Percentiles rank a stretch among this genome's conserved stretches.
Conservation (phyloP, 2,113 vertebrate species). For the Vulpes ferrilata region DNA sequence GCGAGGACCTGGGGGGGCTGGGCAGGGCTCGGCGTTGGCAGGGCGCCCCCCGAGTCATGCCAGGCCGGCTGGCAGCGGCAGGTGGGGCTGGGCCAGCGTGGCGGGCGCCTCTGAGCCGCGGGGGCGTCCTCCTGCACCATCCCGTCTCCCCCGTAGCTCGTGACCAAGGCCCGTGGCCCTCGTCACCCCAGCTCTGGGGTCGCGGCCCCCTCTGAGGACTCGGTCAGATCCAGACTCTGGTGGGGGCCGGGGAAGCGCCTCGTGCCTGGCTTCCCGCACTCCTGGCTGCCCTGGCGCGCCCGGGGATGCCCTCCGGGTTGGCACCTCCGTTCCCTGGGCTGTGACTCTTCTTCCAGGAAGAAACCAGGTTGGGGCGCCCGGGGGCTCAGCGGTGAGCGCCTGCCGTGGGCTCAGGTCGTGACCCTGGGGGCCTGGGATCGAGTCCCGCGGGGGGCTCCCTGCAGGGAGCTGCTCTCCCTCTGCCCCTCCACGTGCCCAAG, state of each 20-base stretch:
- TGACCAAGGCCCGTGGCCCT: not conserved
- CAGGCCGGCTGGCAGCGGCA: slow-evolving; percentile 48
- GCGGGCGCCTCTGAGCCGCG: not conserved
- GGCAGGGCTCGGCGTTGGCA: slow-evolving; percentile 69
- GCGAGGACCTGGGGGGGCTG: slow-evolving; percentile 60
- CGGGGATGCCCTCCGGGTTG: not conserved
- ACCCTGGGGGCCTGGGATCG: no score
- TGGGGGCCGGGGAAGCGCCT: no score
- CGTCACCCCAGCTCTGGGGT: not conserved
- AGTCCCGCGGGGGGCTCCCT: no score
- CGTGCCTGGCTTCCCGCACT: not conserved
- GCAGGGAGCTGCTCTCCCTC: no score
- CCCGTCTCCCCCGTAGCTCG: not conserved
- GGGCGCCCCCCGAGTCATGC: slow-evolving; percentile 52
- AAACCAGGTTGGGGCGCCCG: not conserved
- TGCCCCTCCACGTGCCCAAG: no score
- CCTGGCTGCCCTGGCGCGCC: accelerated
- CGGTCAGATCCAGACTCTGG: not conserved
- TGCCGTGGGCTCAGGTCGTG: no score
- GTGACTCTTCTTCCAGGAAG: not conserved
- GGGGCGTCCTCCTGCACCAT: not conserved
- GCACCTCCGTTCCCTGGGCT: not conserved
- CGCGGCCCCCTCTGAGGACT: not conserved
- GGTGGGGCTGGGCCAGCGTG: slow-evolving; percentile 28
- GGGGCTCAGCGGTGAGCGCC: no score